Conservation (phyloP, 2,113 vertebrate genomes). For the Gulo gulo region DNA sequence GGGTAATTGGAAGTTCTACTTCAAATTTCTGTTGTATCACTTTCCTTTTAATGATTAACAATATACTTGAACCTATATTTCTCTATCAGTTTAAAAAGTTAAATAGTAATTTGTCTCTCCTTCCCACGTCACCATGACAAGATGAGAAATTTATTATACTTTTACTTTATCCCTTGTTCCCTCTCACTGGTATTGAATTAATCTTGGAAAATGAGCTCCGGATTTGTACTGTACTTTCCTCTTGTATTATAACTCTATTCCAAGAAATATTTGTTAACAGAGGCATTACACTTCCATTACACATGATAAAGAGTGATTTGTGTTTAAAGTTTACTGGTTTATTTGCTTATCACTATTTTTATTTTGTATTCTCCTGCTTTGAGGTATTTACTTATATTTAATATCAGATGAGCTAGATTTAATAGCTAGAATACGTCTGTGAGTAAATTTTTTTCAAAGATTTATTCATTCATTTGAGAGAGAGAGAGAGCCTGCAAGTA, state of each 20-base stretch:
- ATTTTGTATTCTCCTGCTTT: neutral
- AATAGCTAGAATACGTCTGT: neutral
- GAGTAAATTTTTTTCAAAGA: neutral
- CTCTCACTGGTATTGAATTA: neutral
- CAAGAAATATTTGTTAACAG: neutral
- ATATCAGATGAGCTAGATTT: neutral
- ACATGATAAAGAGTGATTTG: neutral
- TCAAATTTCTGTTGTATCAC: neutral
- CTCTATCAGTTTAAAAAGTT: neutral
- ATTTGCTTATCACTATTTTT: neutral
- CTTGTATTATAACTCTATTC: neutral
- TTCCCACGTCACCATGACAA: neutral
- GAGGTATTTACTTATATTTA: neutral
- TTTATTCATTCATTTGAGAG: neutral
- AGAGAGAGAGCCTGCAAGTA: neutral
- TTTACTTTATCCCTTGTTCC: neutral
- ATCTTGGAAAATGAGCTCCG: neutral
- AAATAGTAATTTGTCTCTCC: neutral
- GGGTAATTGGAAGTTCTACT: neutral
- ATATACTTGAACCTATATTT: neutral
- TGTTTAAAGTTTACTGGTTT: neutral
- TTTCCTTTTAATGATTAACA: neutral
- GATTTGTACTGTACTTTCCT: neutral
- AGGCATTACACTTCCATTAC: neutral
- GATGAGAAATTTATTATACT: neutral